A percentile compares a stretch with the other conserved stretches of the same genome.
These are phyloP conservation scores for Caradrina clavipalpis DNA, from an alignment of 2,888 invertebrate species.

Conservation along the genomic window DNA sequence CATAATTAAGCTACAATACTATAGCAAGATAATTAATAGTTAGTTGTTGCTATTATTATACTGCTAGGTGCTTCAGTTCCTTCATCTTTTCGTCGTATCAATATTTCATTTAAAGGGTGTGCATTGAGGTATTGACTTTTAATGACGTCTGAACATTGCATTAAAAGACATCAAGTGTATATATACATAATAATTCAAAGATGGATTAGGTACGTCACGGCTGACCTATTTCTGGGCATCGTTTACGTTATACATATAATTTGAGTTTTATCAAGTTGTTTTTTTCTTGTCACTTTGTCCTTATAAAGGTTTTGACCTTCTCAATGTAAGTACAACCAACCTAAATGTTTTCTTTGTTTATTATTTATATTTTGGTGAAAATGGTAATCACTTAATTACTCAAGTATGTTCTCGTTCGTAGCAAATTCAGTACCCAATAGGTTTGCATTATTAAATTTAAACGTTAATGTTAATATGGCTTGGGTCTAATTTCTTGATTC, in stretches of 20 bases:
- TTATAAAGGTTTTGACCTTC: not conserved
- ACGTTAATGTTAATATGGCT: constrained; percentile 33
- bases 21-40: constrained; percentile 12
- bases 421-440: constrained; percentile 22
- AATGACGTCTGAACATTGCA: constrained; percentile 64
- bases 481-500: constrained; percentile 26
- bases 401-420: constrained; percentile 38
- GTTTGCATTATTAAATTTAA: constrained; percentile 38
- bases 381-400: constrained; percentile 26
- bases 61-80: not conserved
- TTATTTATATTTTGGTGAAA: constrained; percentile 15
- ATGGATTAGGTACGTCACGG: constrained; percentile 54
- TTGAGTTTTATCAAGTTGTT: constrained; percentile 14
- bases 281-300: not conserved
- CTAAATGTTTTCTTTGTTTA: not conserved
- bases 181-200: constrained; percentile 27
- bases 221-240: constrained; percentile 61
- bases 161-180: constrained; percentile 45
- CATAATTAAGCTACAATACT: not conserved
- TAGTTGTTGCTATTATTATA: constrained; percentile 20
- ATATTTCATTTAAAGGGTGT: constrained; percentile 28
- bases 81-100: constrained; percentile 8
- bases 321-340: not conserved
- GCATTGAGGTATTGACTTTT: constrained; percentile 63
- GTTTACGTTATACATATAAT: constrained; percentile 10